Evolutionary conservation across 1,140 invertebrate genomes (phyloP).

Genomic region (Microplitis demolitor): DNA sequence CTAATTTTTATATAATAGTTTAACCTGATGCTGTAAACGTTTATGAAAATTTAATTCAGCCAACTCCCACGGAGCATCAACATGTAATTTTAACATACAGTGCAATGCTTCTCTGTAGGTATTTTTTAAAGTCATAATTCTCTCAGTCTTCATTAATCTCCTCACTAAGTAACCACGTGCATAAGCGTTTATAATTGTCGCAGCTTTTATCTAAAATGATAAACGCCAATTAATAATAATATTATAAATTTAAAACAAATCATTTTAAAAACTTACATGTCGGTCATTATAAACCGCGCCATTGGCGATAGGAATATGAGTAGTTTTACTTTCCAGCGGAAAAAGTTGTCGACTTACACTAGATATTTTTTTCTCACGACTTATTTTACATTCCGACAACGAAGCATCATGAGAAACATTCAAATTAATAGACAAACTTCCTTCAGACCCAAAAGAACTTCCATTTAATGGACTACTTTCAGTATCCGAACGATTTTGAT

Average conservation of each 20-base stretch:
- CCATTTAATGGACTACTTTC: background rate
- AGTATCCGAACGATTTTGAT: background rate
- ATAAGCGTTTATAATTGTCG: conserved; percentile 72
- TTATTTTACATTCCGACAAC: conserved; percentile 13
- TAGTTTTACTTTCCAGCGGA: conserved; percentile 45
- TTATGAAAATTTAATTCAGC: conserved; percentile 57
- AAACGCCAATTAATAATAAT: conserved; percentile 8
- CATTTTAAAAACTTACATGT: conserved; percentile 44
- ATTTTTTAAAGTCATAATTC: conserved; percentile 78
- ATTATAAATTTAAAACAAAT: background rate
- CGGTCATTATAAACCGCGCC: conserved; percentile 42
- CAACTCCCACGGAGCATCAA: conserved; percentile 63
- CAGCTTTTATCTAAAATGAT: conserved; percentile 64
- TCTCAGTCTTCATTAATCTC: conserved; percentile 77
- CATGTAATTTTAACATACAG: conserved; percentile 75
- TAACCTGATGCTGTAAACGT: conserved; percentile 56
- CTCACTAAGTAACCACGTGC: conserved; percentile 81
- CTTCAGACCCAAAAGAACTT: conserved; percentile 19
- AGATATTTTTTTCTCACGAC: conserved; percentile 31
- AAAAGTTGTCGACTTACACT: conserved; percentile 50
- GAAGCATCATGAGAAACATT: background rate
- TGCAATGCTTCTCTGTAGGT: conserved; percentile 79
- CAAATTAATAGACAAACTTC: conserved; percentile 10
- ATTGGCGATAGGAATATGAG: conserved; percentile 38
- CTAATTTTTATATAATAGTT: background rate